phyloP scores from a whole-genome alignment of 2,888 invertebrate genomes.

The Pinctada fucata region DNA sequence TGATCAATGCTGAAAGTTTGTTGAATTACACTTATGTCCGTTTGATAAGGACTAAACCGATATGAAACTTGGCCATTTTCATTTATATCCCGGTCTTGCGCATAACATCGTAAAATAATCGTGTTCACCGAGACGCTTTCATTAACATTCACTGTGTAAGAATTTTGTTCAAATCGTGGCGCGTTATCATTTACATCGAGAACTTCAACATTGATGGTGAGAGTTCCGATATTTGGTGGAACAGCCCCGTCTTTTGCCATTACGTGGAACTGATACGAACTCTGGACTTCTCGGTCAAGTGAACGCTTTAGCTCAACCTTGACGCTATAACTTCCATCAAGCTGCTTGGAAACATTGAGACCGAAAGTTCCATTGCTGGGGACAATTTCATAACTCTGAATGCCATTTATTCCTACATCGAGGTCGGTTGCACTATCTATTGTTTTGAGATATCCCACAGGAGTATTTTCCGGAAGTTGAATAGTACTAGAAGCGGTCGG shows the following conservation, averaged over 20 bases:
- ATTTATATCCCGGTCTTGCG: constrained; percentile 90
- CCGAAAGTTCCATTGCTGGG: constrained; percentile 54
- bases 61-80: constrained; percentile 82
- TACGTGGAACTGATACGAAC: constrained; percentile 54
- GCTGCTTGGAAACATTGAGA: constrained; percentile 57
- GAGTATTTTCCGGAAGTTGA: constrained; percentile 56
- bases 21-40: constrained; percentile 39
- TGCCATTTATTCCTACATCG: constrained; percentile 61
- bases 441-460: constrained; percentile 47
- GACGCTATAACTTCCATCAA: constrained; percentile 61
- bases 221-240: constrained; percentile 48
- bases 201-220: constrained; percentile 48
- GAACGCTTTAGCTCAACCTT: constrained; percentile 47
- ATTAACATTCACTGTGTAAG: constrained; percentile 52
- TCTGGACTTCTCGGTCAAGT: constrained; percentile 55
- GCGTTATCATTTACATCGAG: constrained; percentile 55
- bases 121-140: constrained; percentile 51
- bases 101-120: constrained; percentile 80
- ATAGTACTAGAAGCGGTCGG: constrained; percentile 50
- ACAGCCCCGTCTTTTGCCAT: constrained; percentile 58
- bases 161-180: constrained; percentile 47
- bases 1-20: constrained; percentile 49
- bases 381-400: constrained; percentile 62
- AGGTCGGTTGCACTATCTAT: constrained; percentile 58
- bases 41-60: constrained; percentile 64